A percentile compares a stretch with the other conserved stretches of the same genome.
phyloP scores from a whole-genome alignment of 2,113 vertebrate species.

The Cyprinodon brontotheroides region DNA sequence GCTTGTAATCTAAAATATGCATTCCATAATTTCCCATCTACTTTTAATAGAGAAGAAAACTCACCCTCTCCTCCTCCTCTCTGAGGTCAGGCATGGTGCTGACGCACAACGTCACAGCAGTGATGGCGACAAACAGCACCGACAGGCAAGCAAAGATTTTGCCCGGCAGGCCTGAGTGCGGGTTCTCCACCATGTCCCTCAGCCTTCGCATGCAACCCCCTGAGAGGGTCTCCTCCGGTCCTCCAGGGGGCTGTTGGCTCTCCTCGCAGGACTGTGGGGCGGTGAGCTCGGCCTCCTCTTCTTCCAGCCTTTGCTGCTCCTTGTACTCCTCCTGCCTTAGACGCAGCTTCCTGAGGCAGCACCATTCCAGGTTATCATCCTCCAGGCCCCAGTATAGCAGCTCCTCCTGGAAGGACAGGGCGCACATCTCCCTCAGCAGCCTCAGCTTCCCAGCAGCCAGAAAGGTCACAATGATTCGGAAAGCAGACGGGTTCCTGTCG shows the following conservation, averaged over 20 bases:
- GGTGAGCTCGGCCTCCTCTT: constrained; percentile 73
- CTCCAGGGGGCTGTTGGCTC: constrained; percentile 45
- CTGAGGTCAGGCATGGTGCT: constrained; percentile 97
- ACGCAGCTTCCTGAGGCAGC: constrained; percentile 88
- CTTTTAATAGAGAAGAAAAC: constrained; percentile 42
- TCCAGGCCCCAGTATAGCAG: constrained; percentile 96
- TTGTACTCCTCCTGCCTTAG: constrained; percentile 90
- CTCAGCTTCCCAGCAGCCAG: constrained; percentile 92
- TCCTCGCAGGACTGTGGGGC: constrained; percentile 72
- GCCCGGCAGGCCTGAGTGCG: constrained; percentile 91
- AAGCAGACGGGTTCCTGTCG: constrained; percentile 94
- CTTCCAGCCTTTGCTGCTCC: constrained; percentile 82
- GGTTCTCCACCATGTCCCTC: constrained; percentile 94
- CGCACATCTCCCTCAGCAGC: constrained; percentile 91
- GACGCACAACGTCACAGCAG: constrained; percentile 93
- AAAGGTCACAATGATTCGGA: constrained; percentile 92
- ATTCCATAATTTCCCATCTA: no score
- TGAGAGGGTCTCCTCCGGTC: constrained; percentile 65
- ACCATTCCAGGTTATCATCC: constrained; percentile 92
- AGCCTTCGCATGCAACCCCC: constrained; percentile 84
- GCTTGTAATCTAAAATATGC: no score
- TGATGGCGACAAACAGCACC: constrained; percentile 91
- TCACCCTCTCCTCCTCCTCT: constrained; percentile 94
- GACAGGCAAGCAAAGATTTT: constrained; percentile 96
- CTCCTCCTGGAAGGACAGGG: constrained; percentile 95